These are phyloP conservation scores for Callosobruchus maculatus DNA, from an alignment of 2,888 invertebrate genomes.

Conservation along the genomic window DNA sequence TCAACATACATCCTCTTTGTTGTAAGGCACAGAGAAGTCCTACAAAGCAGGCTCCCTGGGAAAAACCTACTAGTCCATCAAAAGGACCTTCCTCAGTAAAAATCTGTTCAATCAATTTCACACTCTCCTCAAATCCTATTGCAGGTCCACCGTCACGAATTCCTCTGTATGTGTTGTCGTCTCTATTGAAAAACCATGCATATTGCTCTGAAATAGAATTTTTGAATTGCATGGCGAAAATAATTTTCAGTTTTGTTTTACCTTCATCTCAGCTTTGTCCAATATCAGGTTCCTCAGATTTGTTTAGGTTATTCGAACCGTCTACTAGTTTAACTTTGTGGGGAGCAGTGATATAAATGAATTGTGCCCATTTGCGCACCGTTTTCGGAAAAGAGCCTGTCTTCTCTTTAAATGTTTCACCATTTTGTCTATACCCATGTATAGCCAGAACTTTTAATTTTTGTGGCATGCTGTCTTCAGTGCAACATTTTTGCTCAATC, in stretches of 20 bases:
- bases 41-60: conserved; percentile 87
- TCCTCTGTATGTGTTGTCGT: conserved; percentile 72
- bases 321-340: conserved; percentile 60
- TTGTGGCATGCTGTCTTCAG: conserved; percentile 19
- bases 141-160: conserved; percentile 68
- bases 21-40: conserved; percentile 78
- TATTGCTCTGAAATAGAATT: conserved; percentile 54
- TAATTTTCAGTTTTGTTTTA: conserved; percentile 12
- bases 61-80: conserved; percentile 90
- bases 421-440: conserved; percentile 80
- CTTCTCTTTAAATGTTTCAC: conserved; percentile 69
- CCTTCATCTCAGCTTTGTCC: conserved; percentile 44
- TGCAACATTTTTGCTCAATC: conserved; percentile 23
- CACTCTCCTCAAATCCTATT: conserved; percentile 75
- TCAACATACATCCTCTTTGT: conserved; percentile 64
- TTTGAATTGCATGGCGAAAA: background rate
- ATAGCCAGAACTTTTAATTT: conserved; percentile 71
- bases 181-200: conserved; percentile 90
- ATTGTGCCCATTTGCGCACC: conserved; percentile 74
- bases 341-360: conserved; percentile 77
- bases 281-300: conserved; percentile 50
- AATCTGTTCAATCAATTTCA: conserved; percentile 62
- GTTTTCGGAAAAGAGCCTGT: conserved; percentile 81
- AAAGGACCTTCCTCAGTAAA: conserved; percentile 79
- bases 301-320: conserved; percentile 43